Conservation (phyloP, 1,140 invertebrate species). For the Drosophila nannoptera region DNA sequence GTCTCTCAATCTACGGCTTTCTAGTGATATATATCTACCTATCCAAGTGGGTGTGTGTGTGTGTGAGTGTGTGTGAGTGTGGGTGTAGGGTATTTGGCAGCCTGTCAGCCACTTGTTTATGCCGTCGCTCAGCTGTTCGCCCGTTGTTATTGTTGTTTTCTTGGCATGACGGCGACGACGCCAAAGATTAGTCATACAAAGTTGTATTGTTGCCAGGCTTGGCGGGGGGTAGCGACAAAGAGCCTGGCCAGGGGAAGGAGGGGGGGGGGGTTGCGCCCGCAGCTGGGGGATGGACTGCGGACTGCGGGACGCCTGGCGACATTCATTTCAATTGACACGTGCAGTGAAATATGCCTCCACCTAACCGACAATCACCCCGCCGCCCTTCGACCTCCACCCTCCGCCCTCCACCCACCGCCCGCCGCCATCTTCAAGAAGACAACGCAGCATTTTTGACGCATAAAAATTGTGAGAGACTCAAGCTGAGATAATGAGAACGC, state of each 20-base stretch:
- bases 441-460: constrained; percentile 53
- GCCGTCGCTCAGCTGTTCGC: constrained; percentile 6
- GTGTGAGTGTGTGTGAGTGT: too few species aligned
- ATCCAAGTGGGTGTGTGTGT: too few species aligned
- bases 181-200: constrained; percentile 74
- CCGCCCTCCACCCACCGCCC: too few species aligned
- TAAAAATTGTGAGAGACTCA: constrained; percentile 61
- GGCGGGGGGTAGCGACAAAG: not conserved
- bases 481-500: constrained; percentile 54
- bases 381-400: not conserved
- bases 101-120: not conserved
- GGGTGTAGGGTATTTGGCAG: constrained; percentile 29
- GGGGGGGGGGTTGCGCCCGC: not conserved
- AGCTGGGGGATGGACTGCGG: constrained; percentile 44
- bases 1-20: too few species aligned
- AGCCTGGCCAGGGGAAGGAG: constrained; percentile 11
- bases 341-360: constrained; percentile 37
- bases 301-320: constrained; percentile 69
- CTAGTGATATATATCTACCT: too few species aligned
- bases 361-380: not conserved
- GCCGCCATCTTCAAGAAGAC: constrained; percentile 23
- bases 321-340: constrained; percentile 72
- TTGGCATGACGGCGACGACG: constrained; percentile 56
- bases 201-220: constrained; percentile 37
- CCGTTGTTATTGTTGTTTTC: constrained; percentile 49